Evolutionary conservation across 2,113 vertebrate genomes (phyloP).

Genomic region (Pseudolaguvia tuberculata): DNA sequence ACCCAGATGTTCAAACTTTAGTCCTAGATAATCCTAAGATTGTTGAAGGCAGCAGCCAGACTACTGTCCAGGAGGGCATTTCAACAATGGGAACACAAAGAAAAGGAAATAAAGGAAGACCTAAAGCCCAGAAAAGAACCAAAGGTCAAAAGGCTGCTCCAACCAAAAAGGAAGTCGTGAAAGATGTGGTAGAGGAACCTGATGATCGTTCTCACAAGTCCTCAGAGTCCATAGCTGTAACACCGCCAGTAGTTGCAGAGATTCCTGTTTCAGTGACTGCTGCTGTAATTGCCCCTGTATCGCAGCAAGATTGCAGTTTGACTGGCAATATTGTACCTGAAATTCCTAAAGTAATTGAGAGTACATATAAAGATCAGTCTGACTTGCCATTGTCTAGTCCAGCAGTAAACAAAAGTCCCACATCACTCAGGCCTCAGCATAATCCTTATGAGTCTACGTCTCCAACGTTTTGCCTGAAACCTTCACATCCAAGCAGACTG

Average conservation of each 20-base stretch:
- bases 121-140: conserved; percentile 71
- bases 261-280: conserved; percentile 45
- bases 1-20: conserved; percentile 56
- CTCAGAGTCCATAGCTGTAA: conserved; percentile 45
- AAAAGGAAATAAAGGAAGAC: conserved; percentile 75
- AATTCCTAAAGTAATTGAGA: conserved; percentile 46
- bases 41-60: conserved; percentile 58
- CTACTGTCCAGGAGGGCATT: conserved; percentile 68
- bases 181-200: conserved; percentile 54
- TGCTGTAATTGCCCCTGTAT: conserved; percentile 62
- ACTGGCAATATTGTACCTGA: conserved; percentile 45
- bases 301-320: conserved; percentile 53
- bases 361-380: conserved; percentile 56
- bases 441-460: conserved; percentile 55
- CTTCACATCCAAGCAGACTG: conserved; percentile 55
- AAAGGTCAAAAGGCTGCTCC: conserved; percentile 72
- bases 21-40: conserved; percentile 69
- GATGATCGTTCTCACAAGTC: conserved; percentile 56
- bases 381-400: conserved; percentile 50
- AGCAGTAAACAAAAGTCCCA: conserved; percentile 57
- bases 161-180: conserved; percentile 67
- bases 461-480: conserved; percentile 58
- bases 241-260: conserved; percentile 49
- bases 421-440: conserved; percentile 56
- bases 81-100: conserved; percentile 66